Evolutionary conservation across 1,140 invertebrate genomes (phyloP).

Genomic region (Heliconius himera): DNA sequence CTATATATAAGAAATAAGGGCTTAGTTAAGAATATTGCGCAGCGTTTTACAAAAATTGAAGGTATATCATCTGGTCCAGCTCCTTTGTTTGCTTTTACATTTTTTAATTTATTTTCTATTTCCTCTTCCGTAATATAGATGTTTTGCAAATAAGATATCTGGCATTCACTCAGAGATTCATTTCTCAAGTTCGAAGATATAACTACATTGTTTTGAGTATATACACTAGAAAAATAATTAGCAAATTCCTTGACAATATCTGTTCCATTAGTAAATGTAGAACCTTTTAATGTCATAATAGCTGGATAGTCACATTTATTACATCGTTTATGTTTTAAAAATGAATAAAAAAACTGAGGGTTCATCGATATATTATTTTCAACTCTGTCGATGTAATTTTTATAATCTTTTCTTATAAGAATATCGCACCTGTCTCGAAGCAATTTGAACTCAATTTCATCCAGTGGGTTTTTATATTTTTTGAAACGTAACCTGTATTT

Average conservation of each 20-base stretch:
- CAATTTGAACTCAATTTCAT: slow-evolving; percentile 30
- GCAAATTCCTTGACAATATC: slow-evolving; percentile 22
- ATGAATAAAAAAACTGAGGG: slow-evolving; percentile 32
- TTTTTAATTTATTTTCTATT: slow-evolving; percentile 22
- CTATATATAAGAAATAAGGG: slow-evolving; percentile 36
- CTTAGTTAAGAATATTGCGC: slow-evolving; percentile 18
- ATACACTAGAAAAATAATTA: slow-evolving; percentile 23
- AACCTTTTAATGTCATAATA: slow-evolving; percentile 20
- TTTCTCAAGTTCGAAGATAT: too few species aligned
- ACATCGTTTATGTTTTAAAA: slow-evolving; percentile 22
- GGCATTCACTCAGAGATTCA: too few species aligned
- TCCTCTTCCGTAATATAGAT: neutral
- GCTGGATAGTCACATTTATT: slow-evolving; percentile 27
- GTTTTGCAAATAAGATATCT: neutral
- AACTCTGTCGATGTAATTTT: slow-evolving; percentile 17
- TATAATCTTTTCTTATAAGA: slow-evolving; percentile 26
- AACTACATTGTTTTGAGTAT: neutral
- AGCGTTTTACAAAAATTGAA: slow-evolving; percentile 33
- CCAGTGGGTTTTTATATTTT: slow-evolving; percentile 39
- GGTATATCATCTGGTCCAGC: slow-evolving; percentile 41
- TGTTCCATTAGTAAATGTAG: neutral
- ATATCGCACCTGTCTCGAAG: slow-evolving; percentile 25
- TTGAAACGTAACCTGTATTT: slow-evolving; percentile 25
- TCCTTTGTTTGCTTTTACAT: slow-evolving; percentile 35
- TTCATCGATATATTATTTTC: slow-evolving; percentile 27